These are phyloP conservation scores for Chaenocephalus aceratus DNA, from an alignment of 2,113 vertebrate species.

Conservation along the genomic window DNA sequence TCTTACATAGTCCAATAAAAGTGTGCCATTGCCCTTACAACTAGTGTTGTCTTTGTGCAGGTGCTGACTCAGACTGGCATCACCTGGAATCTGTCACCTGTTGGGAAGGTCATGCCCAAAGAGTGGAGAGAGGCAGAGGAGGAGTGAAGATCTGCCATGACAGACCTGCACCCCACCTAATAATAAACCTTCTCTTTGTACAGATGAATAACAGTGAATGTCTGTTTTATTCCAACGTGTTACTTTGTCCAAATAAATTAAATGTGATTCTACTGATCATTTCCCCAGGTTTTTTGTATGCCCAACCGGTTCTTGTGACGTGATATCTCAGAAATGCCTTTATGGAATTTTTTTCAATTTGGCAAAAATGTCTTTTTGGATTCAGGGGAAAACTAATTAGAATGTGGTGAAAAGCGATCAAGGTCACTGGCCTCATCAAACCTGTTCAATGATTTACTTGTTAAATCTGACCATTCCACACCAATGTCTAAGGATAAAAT, in stretches of 20 bases:
- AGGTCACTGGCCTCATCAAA: too few relatives aligned
- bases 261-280: conserved; percentile 53
- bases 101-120: conserved; percentile 90
- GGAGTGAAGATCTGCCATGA: conserved; percentile 64
- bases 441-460: too few relatives aligned
- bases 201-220: conserved; percentile 62
- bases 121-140: conserved; percentile 85
- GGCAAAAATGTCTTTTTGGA: too few relatives aligned
- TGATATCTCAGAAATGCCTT: too few relatives aligned
- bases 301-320: too few relatives aligned
- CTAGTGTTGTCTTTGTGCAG: conserved; percentile 73
- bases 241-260: conserved; percentile 73
- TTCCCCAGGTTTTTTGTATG: not conserved
- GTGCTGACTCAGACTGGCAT: conserved; percentile 87
- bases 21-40: not conserved
- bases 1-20: not conserved
- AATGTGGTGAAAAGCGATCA: too few relatives aligned
- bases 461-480: too few relatives aligned
- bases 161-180: conserved; percentile 11
- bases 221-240: conserved; percentile 68
- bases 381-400: too few relatives aligned
- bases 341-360: too few relatives aligned
- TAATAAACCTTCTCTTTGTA: conserved; percentile 68
- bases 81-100: conserved; percentile 91
- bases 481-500: too few relatives aligned